Base-by-base conservation (phyloP, 2,113 vertebrate species). In the Bolborhynchus lineola region DNA sequence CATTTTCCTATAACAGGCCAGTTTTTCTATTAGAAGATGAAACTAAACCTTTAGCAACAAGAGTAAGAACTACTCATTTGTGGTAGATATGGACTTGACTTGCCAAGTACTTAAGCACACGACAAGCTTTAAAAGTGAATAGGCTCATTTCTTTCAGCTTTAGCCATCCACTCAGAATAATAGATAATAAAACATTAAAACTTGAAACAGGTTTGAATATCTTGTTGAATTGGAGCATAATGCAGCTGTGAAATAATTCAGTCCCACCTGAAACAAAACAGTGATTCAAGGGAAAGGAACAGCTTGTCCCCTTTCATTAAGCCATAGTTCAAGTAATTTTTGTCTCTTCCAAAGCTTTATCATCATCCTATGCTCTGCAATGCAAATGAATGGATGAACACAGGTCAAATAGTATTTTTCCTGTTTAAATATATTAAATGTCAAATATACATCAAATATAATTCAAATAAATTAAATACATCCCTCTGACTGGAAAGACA, bases 171-270 rank as follows among this genome's bases (percentile, higher is more conserved):
- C 60, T 93, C 60, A 86, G 88, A 92, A 78, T 86, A 93, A 90
- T 1, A 90, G 86, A 67, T 68, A 94, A 83, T 93, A 86, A 96
- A 95, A 95, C 75, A 95, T 88, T 94, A 78, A 94, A 90, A 92
- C 80, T n/a, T 93, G 80, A 91, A 96, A 83, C 46, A 90, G 35
- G 76, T 68, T 70, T 88, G 72, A 94, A 70, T 67, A 77, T 60
- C 83, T 64, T 88, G 23, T 68, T 85, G 85, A 90, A 88, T 35
- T 83, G 88, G 29, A 91, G 80, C 55, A 88, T 92, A 93, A 91
- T 88, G 82, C 93, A 91, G 60, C 42, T 70, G 53, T 81, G 60
- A 94, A 96, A 88, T 92, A 78, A 88, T 90, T 95, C 64, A 86
- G 78, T 67, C n/a, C 62, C 41, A 92, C 68, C 59, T 92, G 80